Conservation (phyloP, 1,140 invertebrate genomes). For the Drosophila lowei region DNA sequence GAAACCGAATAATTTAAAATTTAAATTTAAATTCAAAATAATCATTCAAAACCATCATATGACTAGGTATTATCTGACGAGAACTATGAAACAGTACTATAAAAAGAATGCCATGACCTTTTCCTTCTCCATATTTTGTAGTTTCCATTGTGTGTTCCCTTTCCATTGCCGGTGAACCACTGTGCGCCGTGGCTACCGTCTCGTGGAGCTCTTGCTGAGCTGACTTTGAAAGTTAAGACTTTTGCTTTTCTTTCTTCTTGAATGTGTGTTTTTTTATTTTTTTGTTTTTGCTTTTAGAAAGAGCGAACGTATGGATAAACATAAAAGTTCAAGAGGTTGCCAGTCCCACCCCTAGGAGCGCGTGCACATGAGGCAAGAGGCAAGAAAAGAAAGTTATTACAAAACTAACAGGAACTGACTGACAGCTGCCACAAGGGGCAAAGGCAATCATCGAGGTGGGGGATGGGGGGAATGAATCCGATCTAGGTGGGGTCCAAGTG, state of each 20-base stretch:
- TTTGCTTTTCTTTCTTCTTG: constrained; percentile 62
- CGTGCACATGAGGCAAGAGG: constrained; percentile 66
- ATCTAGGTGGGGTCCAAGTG: constrained; percentile 21
- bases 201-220: constrained; percentile 14
- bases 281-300: constrained; percentile 69
- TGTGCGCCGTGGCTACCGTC: constrained; percentile 60
- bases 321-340: constrained; percentile 72
- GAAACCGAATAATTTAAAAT: not conserved
- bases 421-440: constrained; percentile 62
- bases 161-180: constrained; percentile 22
- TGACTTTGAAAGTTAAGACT: constrained; percentile 72
- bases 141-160: no score
- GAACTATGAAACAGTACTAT: no score
- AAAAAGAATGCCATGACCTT: no score
- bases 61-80: not conserved
- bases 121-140: no score
- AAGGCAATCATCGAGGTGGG: not conserved
- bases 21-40: no score
- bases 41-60: no score
- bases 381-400: constrained; percentile 80
- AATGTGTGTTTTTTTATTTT: constrained; percentile 1
- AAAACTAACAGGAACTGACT: constrained; percentile 71
- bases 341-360: constrained; percentile 15
- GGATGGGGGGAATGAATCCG: not conserved
- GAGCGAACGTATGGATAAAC: constrained; percentile 69